A percentile compares a stretch with the other conserved stretches of the same genome.
phyloP scores from a whole-genome alignment of 2,888 invertebrate species.

The Acleris cristana region DNA sequence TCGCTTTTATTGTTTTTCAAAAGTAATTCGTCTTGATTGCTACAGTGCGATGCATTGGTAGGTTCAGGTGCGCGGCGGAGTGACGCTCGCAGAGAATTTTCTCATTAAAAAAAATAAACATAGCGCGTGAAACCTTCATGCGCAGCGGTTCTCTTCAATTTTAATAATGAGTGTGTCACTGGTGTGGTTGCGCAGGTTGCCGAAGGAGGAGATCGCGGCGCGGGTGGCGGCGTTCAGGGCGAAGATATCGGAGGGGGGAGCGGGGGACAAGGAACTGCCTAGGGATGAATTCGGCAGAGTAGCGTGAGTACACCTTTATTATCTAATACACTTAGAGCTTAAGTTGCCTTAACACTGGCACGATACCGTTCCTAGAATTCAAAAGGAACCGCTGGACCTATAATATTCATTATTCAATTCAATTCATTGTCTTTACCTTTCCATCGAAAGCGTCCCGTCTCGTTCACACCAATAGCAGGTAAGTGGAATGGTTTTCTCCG shows the following conservation, averaged over 20 bases:
- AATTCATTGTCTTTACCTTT: conserved; percentile 20
- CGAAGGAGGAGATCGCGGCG: conserved; percentile 92
- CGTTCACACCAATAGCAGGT: conserved; percentile 2
- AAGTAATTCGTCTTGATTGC: conserved; percentile 74
- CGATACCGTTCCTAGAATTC: too few species aligned
- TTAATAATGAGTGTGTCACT: conserved; percentile 73
- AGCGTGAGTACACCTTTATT: conserved; percentile 68
- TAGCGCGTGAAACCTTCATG: conserved; percentile 56
- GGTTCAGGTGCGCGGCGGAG: conserved; percentile 56
- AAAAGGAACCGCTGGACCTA: too few species aligned
- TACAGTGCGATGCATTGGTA: conserved; percentile 77
- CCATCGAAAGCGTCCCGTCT: neutral
- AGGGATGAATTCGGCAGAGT: conserved; percentile 94
- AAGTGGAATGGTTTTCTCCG: neutral
- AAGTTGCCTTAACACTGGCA: too few species aligned
- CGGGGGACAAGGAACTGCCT: conserved; percentile 82
- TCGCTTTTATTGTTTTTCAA: conserved; percentile 78
- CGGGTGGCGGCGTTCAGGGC: conserved; percentile 95
- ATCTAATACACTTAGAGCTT: neutral
- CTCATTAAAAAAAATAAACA: conserved; percentile 63
- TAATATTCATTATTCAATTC: conserved; percentile 12
- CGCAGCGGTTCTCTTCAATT: conserved; percentile 47
- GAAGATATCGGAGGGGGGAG: conserved; percentile 89
- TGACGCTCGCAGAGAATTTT: conserved; percentile 51
- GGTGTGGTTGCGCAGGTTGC: conserved; percentile 88